phyloP scores from a whole-genome alignment of 2,113 vertebrate genomes.

The Columba livia region DNA sequence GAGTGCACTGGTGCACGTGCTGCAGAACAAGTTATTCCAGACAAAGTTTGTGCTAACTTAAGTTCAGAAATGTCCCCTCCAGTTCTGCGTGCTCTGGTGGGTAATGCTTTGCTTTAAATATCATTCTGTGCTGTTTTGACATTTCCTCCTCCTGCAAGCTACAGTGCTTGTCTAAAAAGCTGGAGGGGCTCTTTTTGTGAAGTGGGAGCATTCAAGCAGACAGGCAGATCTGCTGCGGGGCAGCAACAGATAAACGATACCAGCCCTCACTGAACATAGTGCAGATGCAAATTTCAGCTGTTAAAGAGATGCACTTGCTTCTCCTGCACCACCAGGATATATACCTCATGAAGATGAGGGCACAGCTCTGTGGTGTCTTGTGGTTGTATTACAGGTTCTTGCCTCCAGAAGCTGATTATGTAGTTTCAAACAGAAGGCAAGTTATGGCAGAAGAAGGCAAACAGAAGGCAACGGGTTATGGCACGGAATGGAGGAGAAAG shows the following conservation, averaged over 20 bases:
- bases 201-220: neutral
- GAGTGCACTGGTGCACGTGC: rapidly evolving
- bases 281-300: neutral
- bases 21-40: neutral
- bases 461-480: neutral
- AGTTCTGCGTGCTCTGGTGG: neutral
- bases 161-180: neutral
- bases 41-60: neutral
- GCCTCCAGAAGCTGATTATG: neutral
- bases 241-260: neutral
- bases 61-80: neutral
- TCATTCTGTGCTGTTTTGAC: neutral
- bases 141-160: neutral
- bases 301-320: neutral
- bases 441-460: too few species aligned
- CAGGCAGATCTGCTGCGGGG: neutral
- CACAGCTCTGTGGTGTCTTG: neutral
- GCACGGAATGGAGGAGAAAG: neutral
- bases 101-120: slow-evolving; percentile 9
- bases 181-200: neutral
- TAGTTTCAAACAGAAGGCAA: neutral
- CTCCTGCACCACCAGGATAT: neutral
- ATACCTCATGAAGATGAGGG: neutral
- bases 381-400: neutral
- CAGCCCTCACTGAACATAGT: neutral